Percentiles rank a stretch among this genome's conserved stretches.
Conservation (phyloP, 2,113 vertebrate species). For the Eulemur macaco region DNA sequence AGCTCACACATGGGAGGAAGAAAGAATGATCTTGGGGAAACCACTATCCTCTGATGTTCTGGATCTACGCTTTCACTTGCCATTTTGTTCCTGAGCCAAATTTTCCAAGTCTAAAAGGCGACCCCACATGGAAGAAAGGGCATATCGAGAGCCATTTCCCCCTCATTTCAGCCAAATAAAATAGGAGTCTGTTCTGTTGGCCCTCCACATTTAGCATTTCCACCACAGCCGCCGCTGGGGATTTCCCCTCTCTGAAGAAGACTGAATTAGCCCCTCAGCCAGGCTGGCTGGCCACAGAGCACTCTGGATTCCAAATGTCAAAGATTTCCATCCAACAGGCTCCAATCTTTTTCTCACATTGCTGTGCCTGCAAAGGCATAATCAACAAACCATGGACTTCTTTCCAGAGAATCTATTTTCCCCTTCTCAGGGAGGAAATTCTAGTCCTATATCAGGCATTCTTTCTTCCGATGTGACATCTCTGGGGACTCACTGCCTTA, state of each 20-base stretch:
- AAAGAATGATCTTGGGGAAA: background rate
- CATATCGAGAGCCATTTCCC: background rate
- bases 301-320: slow-evolving; percentile 54
- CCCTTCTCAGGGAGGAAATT: background rate
- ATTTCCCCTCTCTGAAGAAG: slow-evolving; percentile 31
- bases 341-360: background rate
- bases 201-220: slow-evolving; percentile 36
- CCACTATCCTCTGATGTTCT: background rate
- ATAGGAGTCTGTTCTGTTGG: background rate
- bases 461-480: background rate
- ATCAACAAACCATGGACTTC: background rate
- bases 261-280: slow-evolving; percentile 22
- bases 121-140: slow-evolving; percentile 42
- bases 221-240: background rate
- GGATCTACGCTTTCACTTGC: background rate
- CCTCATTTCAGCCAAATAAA: slow-evolving; percentile 1
- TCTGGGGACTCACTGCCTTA: background rate
- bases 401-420: background rate
- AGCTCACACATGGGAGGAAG: background rate
- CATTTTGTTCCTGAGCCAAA: slow-evolving; percentile 42
- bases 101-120: slow-evolving; percentile 42
- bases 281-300: background rate
- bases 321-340: slow-evolving; percentile 51
- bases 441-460: background rate
- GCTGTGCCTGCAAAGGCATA: background rate